Base-by-base conservation (phyloP, 53 echinoderm and acorn worm species). In the Echinarachnius parma region DNA sequence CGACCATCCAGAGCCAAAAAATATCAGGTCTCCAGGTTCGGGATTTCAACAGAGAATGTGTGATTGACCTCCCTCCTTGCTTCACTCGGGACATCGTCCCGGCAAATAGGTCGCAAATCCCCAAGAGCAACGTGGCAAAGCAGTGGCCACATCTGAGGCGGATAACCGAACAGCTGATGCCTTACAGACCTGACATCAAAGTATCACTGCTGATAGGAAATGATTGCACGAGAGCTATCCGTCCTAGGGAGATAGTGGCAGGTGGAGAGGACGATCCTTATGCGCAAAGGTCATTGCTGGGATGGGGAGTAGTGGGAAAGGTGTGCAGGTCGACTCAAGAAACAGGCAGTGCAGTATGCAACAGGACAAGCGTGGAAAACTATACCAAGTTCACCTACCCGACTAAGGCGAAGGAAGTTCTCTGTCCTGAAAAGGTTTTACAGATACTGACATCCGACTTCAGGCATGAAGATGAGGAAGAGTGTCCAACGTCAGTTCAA, bases 261-360 rank as follows among this genome's bases (percentile, higher is more conserved):
- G 82, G 87, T 11, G 55, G 64, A 21, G 81, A 81, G 21, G 64
- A 81, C 2, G 86, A 86, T 9, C 86, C 81, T 3, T 86, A 81
- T 47, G 86, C 81, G 15, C 65, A 81, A 29, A 62, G n/a, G 26
- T 81, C 77, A 31, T 24, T 52, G 0, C 66, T 86, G 5, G 77
- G 81, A 44, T 86, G 81, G 86, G 81, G 86, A 42, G 72, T 79
- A 15, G 42, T 84, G 2, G 79, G 85, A 3, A 49, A 61, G 13
- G 49, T 69, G 4, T 69, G 69, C 49, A 50, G 34, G 35, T 3
- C 19, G 9, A 21, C 34, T 13, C 28, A 28, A 28, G 42, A 62
- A 42, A 1, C 25, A 0, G 24, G 23, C n/a, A 21, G 34, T 21
- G 69, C 35, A 2, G 15, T 8, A 13, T 69, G 69, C 14, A 2